Base-by-base conservation (phyloP, 2,888 invertebrate genomes). In the Torymus tubicola region DNA sequence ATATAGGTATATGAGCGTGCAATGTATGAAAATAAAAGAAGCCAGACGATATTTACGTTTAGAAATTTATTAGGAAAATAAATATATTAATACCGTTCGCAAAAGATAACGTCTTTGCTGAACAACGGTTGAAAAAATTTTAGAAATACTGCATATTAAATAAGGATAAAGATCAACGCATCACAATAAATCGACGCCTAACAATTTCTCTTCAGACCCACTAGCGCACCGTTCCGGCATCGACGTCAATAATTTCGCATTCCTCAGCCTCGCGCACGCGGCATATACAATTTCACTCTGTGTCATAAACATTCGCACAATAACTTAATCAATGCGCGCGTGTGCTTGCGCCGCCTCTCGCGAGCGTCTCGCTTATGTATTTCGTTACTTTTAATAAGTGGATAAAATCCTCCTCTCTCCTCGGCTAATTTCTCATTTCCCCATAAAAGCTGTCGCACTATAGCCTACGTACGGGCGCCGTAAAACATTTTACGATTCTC, bases 401-500 rank as follows among this genome's bases (percentile, higher is more conserved):
- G 67, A 65, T 80, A 80, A 75, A 75, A 80, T 75, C 53, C 60
- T 53, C 5, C 50, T 18, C 11, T 67, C 24, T n/a, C 50, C 31
- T n/a, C 68, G 67, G 42, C 73, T 69, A 73, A 63, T 79, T 73
- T 79, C 55, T 79, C 73, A 79, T 69, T 57, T 73, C 24, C 31
- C 53, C 67, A 72, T 67, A 53, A 72, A 69, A 53, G 53, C 31
- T 58, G n/a, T 55, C 55, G n/a, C 11, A 60, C 60, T n/a, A 18
- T 3, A 24, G 42, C n/a, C 13, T 24, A 31, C 64, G 42, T 21
- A 1, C 61, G 68, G 52, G 52, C 53, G 71, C 64, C 68, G 74
- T 74, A 79, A 79, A 79, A 60, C 63, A 18, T 57, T 79, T 79
- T 79, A 79, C 69, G 79, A 74, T 67, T 78, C 58, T 10, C 72